These are phyloP conservation scores for Vulpes lagopus DNA, from an alignment of 2,113 vertebrate genomes.

Conservation along the genomic window DNA sequence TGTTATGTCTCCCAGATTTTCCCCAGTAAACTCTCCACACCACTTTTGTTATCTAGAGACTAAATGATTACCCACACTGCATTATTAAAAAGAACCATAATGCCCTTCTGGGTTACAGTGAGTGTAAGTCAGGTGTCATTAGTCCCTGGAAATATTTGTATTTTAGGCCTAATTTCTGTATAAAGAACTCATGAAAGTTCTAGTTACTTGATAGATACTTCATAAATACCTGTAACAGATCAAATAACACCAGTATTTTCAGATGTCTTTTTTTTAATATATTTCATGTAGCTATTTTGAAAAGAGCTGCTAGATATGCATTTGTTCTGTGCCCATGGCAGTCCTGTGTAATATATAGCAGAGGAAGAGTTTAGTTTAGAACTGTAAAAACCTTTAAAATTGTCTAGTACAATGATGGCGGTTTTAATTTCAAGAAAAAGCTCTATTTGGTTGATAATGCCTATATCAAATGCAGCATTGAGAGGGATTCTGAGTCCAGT, in stretches of 20 bases:
- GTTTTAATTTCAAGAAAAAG: conserved; percentile 11
- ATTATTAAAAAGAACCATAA: background rate
- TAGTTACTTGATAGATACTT: background rate
- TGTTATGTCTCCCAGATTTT: background rate
- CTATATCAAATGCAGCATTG: background rate
- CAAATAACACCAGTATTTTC: conserved; percentile 13
- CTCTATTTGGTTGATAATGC: background rate
- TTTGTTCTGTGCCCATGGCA: background rate
- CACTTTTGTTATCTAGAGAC: background rate
- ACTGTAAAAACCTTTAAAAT: conserved; percentile 13
- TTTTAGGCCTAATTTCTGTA: background rate
- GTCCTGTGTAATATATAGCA: background rate
- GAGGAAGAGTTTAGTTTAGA: background rate
- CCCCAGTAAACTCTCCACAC: background rate
- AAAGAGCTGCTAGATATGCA: background rate
- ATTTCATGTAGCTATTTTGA: background rate
- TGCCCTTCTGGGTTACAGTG: background rate
- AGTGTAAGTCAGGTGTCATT: background rate
- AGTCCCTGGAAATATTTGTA: conserved; percentile 5
- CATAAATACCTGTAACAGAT: conserved; percentile 42
- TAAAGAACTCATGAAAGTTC: conserved; percentile 9
- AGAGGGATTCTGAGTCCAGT: background rate
- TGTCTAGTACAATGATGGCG: background rate
- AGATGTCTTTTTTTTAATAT: background rate
- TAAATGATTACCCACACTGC: background rate